Evolutionary conservation across 35 echinoderm and acorn worm genomes (phyloP).

Genomic region (Amphiura filiformis): DNA sequence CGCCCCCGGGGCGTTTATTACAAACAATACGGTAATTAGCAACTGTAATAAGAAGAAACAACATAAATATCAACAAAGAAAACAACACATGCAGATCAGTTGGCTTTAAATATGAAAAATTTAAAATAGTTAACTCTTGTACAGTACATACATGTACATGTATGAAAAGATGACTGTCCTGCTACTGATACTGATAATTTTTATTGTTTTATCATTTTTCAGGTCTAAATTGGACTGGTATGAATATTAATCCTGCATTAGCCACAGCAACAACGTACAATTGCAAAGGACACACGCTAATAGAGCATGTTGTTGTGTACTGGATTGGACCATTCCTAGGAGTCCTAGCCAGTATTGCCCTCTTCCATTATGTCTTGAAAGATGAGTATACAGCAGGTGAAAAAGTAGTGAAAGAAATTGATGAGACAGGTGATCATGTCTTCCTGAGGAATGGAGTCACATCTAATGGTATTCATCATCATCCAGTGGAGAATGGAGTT

Average conservation of each 20-base stretch:
- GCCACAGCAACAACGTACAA: slow-evolving; percentile 80
- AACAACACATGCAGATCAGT: too few relatives aligned
- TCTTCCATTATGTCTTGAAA: slow-evolving; percentile 35
- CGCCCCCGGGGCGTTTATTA: too few relatives aligned
- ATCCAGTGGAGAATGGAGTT: not conserved
- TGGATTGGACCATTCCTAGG: slow-evolving; percentile 72
- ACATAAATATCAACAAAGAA: too few relatives aligned
- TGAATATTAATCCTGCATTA: slow-evolving; percentile 85
- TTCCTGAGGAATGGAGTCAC: not conserved
- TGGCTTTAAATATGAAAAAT: too few relatives aligned
- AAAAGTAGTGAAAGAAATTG: not conserved
- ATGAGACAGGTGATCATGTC: not conserved
- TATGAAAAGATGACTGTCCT: too few relatives aligned
- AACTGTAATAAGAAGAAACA: too few relatives aligned
- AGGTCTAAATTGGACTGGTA: slow-evolving; percentile 86
- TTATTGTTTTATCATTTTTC: not conserved
- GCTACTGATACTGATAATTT: not conserved
- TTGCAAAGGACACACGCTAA: slow-evolving; percentile 58
- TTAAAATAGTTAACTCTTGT: not conserved
- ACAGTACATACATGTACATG: not conserved
- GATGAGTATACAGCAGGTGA: slow-evolving; percentile 26
- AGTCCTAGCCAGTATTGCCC: slow-evolving; percentile 29
- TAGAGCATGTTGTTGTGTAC: slow-evolving; percentile 74
- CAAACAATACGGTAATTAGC: too few relatives aligned
- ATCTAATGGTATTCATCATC: not conserved